Percentiles rank a stretch among this genome's conserved stretches.
Conservation (phyloP, 2,888 invertebrate species). For the Athetis lepigone region DNA sequence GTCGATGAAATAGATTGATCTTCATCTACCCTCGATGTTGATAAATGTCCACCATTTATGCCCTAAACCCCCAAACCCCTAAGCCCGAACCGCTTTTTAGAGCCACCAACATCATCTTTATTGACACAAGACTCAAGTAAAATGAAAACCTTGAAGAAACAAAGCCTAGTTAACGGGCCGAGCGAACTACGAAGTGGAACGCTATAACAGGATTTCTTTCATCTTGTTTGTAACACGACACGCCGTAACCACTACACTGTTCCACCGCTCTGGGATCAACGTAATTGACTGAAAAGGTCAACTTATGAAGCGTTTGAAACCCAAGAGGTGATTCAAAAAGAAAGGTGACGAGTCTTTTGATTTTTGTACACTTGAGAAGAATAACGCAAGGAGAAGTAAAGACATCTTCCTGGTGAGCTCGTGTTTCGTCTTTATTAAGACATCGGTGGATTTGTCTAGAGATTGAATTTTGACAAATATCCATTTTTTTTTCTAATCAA, state of each 20-base stretch:
- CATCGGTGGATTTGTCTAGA: too few relatives aligned
- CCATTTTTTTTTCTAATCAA: too few relatives aligned
- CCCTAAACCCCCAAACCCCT: too few relatives aligned
- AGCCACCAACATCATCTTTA: not conserved
- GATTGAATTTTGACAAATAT: too few relatives aligned
- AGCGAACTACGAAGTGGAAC: slow-evolving; percentile 57
- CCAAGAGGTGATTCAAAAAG: not conserved
- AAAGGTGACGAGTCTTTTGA: not conserved
- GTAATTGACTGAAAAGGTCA: not conserved
- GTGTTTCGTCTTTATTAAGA: too few relatives aligned
- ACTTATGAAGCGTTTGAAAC: not conserved
- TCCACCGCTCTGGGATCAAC: not conserved
- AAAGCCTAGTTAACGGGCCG: slow-evolving; percentile 45
- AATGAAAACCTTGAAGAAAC: slow-evolving; percentile 41
- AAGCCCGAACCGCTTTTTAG: too few relatives aligned
- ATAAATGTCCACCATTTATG: too few relatives aligned
- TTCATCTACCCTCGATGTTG: too few relatives aligned
- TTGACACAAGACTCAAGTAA: not conserved
- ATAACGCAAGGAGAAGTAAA: not conserved
- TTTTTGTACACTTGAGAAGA: not conserved
- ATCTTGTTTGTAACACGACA: slow-evolving; percentile 71
- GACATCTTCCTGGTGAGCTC: not conserved
- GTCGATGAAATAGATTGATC: too few relatives aligned
- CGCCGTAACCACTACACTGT: slow-evolving; percentile 9
- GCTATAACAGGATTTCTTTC: slow-evolving; percentile 75